These are phyloP conservation scores for Crotophaga sulcirostris DNA, from an alignment of 2,113 vertebrate species.

Conservation along the genomic window DNA sequence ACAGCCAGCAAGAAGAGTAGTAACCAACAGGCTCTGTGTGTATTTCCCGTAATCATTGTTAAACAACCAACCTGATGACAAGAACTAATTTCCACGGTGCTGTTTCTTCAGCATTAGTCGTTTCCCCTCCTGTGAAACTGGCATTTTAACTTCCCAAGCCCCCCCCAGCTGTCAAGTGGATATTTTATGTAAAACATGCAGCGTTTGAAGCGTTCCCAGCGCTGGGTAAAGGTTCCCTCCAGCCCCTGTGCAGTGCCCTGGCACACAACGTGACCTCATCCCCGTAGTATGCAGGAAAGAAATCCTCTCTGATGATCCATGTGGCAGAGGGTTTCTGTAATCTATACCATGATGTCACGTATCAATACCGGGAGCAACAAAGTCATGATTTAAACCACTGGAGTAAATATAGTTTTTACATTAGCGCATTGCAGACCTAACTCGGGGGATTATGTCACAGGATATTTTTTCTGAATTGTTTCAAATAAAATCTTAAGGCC, in stretches of 20 bases:
- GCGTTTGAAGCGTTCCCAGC: neutral
- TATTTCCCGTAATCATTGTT: neutral
- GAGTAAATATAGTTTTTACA: conserved; percentile 50
- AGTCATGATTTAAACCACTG: conserved; percentile 22
- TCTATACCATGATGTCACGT: conserved; percentile 10
- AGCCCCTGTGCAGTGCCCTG: neutral
- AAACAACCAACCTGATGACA: neutral
- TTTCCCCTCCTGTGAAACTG: neutral
- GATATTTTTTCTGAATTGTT: conserved; percentile 48
- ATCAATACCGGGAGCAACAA: neutral
- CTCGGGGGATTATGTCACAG: conserved; percentile 26
- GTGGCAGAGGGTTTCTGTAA: conserved; percentile 16
- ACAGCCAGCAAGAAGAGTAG: neutral
- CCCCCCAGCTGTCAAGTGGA: neutral
- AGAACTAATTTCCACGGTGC: neutral
- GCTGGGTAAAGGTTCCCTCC: neutral
- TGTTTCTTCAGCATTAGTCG: accelerated
- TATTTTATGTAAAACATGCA: neutral
- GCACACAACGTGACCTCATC: neutral
- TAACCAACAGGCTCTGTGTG: neutral
- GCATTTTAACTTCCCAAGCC: neutral
- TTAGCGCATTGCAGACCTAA: neutral
- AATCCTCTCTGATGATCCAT: neutral
- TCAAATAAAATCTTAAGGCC: conserved; percentile 26
- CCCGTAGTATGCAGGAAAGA: neutral